Conservation (phyloP, 2,888 invertebrate genomes). For the Alloscopus bannaensis region DNA sequence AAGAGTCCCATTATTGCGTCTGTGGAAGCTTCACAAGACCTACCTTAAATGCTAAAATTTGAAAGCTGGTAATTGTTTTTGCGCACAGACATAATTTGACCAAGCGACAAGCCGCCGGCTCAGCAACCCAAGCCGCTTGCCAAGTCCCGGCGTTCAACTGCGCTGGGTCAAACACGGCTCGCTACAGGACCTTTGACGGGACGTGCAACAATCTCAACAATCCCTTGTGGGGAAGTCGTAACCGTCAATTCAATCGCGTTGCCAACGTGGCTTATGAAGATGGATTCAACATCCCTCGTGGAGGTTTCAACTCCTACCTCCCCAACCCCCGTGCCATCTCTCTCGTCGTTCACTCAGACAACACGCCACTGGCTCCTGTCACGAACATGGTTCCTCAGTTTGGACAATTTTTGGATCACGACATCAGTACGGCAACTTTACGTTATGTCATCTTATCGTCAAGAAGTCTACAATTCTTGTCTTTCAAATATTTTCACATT, state of each 20-base stretch:
- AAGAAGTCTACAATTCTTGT: background rate
- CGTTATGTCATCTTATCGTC: background rate
- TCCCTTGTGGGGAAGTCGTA: slow-evolving; percentile 73
- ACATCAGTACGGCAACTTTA: slow-evolving; percentile 29
- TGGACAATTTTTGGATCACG: slow-evolving; percentile 71
- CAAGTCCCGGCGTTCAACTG: slow-evolving; percentile 41
- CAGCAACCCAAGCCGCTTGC: slow-evolving; percentile 63
- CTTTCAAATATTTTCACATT: background rate
- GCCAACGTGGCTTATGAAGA: slow-evolving; percentile 73
- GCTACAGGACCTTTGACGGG: slow-evolving; percentile 73
- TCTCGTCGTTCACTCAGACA: slow-evolving; percentile 81
- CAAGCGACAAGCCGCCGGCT: slow-evolving; percentile 53
- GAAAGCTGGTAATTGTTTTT: too few species aligned
- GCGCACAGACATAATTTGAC: slow-evolving; percentile 48
- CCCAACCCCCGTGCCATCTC: slow-evolving; percentile 88
- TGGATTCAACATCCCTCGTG: slow-evolving; percentile 73
- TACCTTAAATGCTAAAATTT: too few species aligned
- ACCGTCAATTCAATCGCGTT: slow-evolving; percentile 73
- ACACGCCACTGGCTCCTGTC: slow-evolving; percentile 76
- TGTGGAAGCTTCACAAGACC: too few species aligned
- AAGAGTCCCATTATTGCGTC: background rate
- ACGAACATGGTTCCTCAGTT: slow-evolving; percentile 72
- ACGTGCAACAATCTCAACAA: slow-evolving; percentile 74
- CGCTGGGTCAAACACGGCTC: slow-evolving; percentile 16
- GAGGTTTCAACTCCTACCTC: slow-evolving; percentile 80